These are phyloP conservation scores for Stenopsyche tienmushanensis DNA, from an alignment of 1,140 invertebrate genomes.

Conservation along the genomic window DNA sequence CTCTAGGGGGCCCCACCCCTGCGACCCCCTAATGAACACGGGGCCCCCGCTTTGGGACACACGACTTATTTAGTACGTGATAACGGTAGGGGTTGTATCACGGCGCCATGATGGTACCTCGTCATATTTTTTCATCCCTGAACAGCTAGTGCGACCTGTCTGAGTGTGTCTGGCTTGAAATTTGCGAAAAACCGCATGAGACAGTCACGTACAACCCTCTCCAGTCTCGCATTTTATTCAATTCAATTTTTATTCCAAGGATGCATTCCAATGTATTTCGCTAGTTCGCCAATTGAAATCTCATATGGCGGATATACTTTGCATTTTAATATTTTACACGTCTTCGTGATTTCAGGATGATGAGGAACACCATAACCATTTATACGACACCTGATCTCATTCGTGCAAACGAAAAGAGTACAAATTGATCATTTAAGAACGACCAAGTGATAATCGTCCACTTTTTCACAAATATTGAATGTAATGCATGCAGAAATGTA, in stretches of 20 bases:
- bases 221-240: slow-evolving; percentile 1
- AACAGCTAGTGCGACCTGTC: background rate
- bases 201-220: background rate
- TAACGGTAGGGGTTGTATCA: background rate
- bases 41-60: background rate
- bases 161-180: background rate
- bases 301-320: too few relatives aligned
- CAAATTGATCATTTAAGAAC: too few relatives aligned
- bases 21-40: background rate
- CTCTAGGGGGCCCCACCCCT: background rate
- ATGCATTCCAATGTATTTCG: too few relatives aligned
- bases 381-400: too few relatives aligned
- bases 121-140: background rate
- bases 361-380: too few relatives aligned
- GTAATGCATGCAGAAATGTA: too few relatives aligned
- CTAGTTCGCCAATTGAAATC: too few relatives aligned
- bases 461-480: too few relatives aligned
- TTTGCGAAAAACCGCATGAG: background rate
- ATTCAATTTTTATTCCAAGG: slow-evolving; percentile 4
- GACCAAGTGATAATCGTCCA: too few relatives aligned
- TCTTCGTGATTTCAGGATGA: too few relatives aligned
- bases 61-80: slow-evolving; percentile 11
- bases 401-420: too few relatives aligned
- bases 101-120: background rate
- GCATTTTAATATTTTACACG: too few relatives aligned